A percentile compares a stretch with the other conserved stretches of the same genome.
Conservation (phyloP, 2,113 vertebrate species). For the Sisor rabdophorus region DNA sequence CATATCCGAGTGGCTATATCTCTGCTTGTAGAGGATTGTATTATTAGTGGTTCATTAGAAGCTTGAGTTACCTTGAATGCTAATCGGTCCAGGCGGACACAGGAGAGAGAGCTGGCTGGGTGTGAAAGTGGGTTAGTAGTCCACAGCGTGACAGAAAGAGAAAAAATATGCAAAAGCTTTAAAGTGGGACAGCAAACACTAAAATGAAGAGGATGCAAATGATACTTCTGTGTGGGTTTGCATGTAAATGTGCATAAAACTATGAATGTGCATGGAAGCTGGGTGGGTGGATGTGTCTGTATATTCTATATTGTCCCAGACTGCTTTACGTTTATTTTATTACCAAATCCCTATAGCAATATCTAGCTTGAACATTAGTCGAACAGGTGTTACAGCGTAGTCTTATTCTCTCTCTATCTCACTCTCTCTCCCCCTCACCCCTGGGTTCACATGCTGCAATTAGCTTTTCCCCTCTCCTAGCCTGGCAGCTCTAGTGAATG, state of each 20-base stretch:
- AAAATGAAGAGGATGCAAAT: constrained; percentile 55
- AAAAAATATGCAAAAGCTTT: constrained; percentile 48
- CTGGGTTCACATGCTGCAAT: constrained; percentile 53
- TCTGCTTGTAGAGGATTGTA: constrained; percentile 37
- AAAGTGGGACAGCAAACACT: constrained; percentile 59
- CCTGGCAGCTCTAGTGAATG: constrained; percentile 55
- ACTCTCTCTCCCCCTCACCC: constrained; percentile 46
- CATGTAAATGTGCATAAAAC: neutral
- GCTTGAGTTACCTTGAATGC: constrained; percentile 57
- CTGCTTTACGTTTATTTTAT: constrained; percentile 20
- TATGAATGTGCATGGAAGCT: neutral
- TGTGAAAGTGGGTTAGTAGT: constrained; percentile 74
- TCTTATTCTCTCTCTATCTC: constrained; percentile 11
- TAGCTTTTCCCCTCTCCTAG: constrained; percentile 49
- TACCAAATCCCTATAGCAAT: constrained; percentile 7
- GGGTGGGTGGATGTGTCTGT: neutral
- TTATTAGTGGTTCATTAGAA: constrained; percentile 63
- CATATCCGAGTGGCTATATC: constrained; percentile 17
- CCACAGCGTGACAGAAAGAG: constrained; percentile 54
- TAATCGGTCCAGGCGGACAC: constrained; percentile 65
- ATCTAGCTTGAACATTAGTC: constrained; percentile 4
- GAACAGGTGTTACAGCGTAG: constrained; percentile 35
- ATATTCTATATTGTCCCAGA: constrained; percentile 18
- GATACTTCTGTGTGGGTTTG: constrained; percentile 14
- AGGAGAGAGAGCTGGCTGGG: constrained; percentile 64